Base-by-base conservation (phyloP, 2,113 vertebrate genomes). In the Machaerirhynchus nigripectus region DNA sequence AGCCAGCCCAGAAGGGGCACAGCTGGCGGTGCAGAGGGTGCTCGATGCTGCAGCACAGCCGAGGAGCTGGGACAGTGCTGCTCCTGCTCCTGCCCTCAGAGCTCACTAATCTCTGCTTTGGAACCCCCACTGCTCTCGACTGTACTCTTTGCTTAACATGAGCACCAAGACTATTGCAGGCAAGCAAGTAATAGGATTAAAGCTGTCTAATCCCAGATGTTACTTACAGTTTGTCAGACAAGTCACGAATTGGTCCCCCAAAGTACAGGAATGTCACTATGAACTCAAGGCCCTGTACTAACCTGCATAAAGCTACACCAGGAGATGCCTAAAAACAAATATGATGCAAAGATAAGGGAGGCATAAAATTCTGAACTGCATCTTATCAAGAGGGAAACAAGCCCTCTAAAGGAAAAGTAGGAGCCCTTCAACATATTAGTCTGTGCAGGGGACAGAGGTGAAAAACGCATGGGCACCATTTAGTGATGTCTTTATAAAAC, bases 191-290 rank as follows among this genome's bases (percentile, higher is more conserved):
- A 87, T 22, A 86, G 71, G 75, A 92, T 93, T 65, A 88, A 50
- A 83, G 26, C 26, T 61, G 37, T 50, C 42, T 65, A 83, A 93
- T 61, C 68, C 81, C 84, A 91, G 44, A 57, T 9, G 31, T 87
- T 87, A 68, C 52, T 87, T 84, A 82, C 55, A 93, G 64, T 77
- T 86, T 84, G 68, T 44, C 64, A 80, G 17, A 79, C 52, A 61
- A 64, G 40, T 44, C 91, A 77, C 2, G 0, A 84, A 79, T 2
- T 28, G 24, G 28, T 76, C n/a, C 37, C 33, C 53, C 26, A 21
- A 63, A 68, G 40, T 22, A 75, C 0, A 1, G 7, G 9, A 68
- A 42, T 40, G 37, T 23, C 6, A 8, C 57, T 17, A 3, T 7
- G 23, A 78, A 55, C 57, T 76, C 53, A 42, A 85, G 26, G 75